Evolutionary conservation across 2,113 vertebrate species (phyloP).

Genomic region (Scortum barcoo): DNA sequence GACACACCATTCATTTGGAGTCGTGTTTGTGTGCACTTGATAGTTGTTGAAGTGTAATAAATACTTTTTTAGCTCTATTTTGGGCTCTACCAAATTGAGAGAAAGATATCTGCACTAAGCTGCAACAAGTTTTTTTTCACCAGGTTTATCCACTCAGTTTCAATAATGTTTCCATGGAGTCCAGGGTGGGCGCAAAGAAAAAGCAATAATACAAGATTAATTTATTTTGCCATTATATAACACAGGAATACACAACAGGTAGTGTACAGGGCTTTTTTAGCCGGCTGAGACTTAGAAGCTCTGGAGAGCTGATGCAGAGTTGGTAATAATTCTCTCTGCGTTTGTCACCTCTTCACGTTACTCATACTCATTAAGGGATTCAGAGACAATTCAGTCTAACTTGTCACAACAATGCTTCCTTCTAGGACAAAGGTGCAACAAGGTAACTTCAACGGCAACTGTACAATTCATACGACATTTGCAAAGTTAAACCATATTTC

Average conservation of each 20-base stretch:
- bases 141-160: not conserved
- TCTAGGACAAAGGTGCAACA: not conserved
- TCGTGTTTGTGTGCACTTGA: not conserved
- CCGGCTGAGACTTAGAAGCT: not conserved
- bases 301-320: not conserved
- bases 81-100: not conserved
- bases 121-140: no score
- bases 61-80: not conserved
- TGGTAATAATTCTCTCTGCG: not conserved
- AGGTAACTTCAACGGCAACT: not conserved
- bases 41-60: no score
- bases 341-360: no score
- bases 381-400: not conserved
- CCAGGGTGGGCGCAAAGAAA: no score
- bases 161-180: not conserved
- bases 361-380: not conserved
- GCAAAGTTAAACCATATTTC: conserved; percentile 2
- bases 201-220: no score
- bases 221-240: no score
- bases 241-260: no score
- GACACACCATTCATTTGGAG: not conserved
- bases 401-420: not conserved
- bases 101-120: no score
- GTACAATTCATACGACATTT: not conserved
- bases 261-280: no score